A percentile compares a stretch with the other conserved stretches of the same genome.
Evolutionary conservation across 35 echinoderm and acorn worm genomes (phyloP).

Genomic region (Ptychodera flava): DNA sequence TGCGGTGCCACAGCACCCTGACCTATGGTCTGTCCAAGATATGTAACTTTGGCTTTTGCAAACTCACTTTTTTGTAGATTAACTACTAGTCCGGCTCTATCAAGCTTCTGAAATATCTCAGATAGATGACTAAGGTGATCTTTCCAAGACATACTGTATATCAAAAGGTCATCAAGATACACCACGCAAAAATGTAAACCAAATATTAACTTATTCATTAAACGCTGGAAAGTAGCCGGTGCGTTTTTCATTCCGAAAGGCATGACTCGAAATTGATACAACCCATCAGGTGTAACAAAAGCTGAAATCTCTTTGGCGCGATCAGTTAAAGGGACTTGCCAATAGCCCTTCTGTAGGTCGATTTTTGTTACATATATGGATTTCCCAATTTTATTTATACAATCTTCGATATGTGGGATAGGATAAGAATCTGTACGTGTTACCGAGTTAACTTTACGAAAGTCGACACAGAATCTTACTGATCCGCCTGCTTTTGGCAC

Average conservation of each 20-base stretch:
- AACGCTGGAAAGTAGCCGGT: slow-evolving; percentile 57
- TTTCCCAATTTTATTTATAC: slow-evolving; percentile 10
- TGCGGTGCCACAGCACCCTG: not conserved
- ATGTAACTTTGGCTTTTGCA: slow-evolving; percentile 24
- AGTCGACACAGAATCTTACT: slow-evolving; percentile 28
- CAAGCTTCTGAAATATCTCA: no score
- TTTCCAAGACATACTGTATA: slow-evolving; percentile 36
- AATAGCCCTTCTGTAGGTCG: slow-evolving; percentile 23
- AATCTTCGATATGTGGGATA: slow-evolving; percentile 18
- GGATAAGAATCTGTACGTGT: not conserved
- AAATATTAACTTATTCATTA: slow-evolving; percentile 20
- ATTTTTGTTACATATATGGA: slow-evolving; percentile 21
- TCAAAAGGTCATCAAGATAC: slow-evolving; percentile 55
- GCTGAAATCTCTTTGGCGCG: slow-evolving; percentile 24
- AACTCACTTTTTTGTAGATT: slow-evolving; percentile 35
- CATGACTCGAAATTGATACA: slow-evolving; percentile 50
- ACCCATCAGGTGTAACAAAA: slow-evolving; percentile 39
- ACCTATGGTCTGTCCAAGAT: slow-evolving; percentile 39
- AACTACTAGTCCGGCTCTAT: no score
- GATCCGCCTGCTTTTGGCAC: slow-evolving; percentile 36
- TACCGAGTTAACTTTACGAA: slow-evolving; percentile 12
- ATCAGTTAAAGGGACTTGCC: slow-evolving; percentile 26
- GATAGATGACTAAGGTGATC: slow-evolving; percentile 28
- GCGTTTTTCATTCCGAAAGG: slow-evolving; percentile 76
- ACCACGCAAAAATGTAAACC: slow-evolving; percentile 18